phyloP scores from a whole-genome alignment of 2,797 vertebrate genomes.

The Periophthalmus magnuspinnatus region DNA sequence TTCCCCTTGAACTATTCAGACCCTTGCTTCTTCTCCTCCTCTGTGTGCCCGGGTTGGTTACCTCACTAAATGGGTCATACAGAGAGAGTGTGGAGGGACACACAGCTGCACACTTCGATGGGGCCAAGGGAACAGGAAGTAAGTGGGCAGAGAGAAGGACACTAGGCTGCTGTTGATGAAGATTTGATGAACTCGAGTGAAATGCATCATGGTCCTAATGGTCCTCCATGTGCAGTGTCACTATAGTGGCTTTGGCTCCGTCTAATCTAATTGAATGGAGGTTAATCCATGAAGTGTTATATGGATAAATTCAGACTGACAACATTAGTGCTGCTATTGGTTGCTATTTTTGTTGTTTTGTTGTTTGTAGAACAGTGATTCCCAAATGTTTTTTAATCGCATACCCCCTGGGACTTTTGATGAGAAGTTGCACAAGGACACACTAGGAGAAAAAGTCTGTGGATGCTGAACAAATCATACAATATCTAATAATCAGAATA shows the following conservation, averaged over 20 bases:
- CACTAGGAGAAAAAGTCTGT: too few relatives aligned
- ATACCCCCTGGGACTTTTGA: too few relatives aligned
- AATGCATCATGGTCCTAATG: constrained; percentile 14
- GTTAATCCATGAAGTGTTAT: background rate
- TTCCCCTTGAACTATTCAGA: constrained; percentile 1
- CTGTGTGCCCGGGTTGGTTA: constrained; percentile 22
- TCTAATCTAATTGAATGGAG: background rate
- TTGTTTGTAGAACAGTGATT: too few relatives aligned
- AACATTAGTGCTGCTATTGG: background rate
- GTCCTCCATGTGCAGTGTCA: constrained; percentile 4
- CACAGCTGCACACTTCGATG: constrained; percentile 23
- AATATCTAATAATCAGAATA: too few relatives aligned
- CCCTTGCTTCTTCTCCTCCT: constrained; percentile 15
- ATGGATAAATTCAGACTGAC: background rate
- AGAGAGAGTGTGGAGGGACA: constrained; percentile 27
- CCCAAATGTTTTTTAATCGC: too few relatives aligned
- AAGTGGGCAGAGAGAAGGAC: constrained; percentile 40
- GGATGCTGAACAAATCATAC: too few relatives aligned
- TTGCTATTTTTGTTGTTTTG: background rate
- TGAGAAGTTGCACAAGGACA: too few relatives aligned
- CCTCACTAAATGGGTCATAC: constrained; percentile 57
- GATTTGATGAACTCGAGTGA: constrained; percentile 36
- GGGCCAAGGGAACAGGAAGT: constrained; percentile 16
- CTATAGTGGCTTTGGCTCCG: constrained; percentile 15
- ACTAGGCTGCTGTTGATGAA: constrained; percentile 40